Conservation (phyloP, 2,797 vertebrate genomes). For the Sibirionetta formosa region DNA sequence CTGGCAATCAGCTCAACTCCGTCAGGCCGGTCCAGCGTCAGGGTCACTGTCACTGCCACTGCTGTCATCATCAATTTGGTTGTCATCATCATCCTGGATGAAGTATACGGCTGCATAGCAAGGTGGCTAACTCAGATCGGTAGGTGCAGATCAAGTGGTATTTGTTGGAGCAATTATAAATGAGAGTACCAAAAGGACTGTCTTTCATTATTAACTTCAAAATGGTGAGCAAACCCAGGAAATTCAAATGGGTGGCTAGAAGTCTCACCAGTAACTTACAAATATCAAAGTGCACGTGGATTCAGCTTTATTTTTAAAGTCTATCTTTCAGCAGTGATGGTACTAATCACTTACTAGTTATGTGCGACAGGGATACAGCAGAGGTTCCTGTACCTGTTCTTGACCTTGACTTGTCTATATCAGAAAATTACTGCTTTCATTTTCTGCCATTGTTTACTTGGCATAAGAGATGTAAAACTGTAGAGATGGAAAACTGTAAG, state of each 20-base stretch:
- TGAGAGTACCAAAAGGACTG: neutral
- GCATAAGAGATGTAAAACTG: accelerated
- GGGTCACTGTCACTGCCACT: constrained; percentile 95
- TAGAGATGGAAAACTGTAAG: neutral
- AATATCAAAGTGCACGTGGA: accelerated
- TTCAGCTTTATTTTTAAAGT: neutral
- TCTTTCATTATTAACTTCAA: neutral
- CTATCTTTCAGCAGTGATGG: neutral
- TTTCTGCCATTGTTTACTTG: neutral
- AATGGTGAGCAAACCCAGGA: neutral
- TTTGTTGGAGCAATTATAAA: accelerated
- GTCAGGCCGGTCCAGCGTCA: constrained; percentile 87
- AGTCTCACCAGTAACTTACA: neutral
- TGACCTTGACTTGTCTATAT: neutral
- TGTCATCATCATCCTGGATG: constrained; percentile 96
- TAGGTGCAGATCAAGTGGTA: constrained; percentile 50
- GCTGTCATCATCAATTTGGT: constrained; percentile 96
- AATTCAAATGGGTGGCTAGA: neutral
- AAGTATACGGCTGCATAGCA: constrained; percentile 92
- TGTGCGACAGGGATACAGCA: neutral
- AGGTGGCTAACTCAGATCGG: constrained; percentile 93
- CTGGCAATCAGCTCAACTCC: constrained; percentile 91
- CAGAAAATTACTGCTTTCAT: neutral
- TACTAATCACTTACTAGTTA: neutral
- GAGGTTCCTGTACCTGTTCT: neutral